phyloP scores from a whole-genome alignment of 2,888 invertebrate species.

The Synergus gifuensis region DNA sequence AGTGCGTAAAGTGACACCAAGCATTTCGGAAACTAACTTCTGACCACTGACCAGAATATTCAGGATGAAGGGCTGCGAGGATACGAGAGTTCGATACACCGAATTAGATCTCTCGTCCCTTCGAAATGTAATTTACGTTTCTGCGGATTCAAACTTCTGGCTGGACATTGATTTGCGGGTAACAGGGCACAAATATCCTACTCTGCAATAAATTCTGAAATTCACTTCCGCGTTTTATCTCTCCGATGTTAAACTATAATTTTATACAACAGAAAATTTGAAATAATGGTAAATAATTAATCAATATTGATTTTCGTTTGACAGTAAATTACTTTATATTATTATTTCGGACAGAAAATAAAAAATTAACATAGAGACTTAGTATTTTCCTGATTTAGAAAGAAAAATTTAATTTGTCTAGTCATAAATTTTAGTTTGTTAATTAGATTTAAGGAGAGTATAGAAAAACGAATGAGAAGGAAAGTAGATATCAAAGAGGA shows the following conservation, averaged over 20 bases:
- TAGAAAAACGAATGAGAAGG: not conserved
- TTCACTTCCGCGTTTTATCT: not conserved
- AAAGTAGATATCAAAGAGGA: not conserved
- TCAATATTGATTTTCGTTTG: too few species aligned
- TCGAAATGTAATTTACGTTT: slow-evolving; percentile 67
- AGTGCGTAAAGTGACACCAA: slow-evolving; percentile 65
- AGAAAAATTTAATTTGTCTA: too few species aligned
- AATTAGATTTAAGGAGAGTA: not conserved
- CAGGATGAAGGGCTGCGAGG: slow-evolving; percentile 45
- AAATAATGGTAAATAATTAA: too few species aligned
- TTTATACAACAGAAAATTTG: too few species aligned
- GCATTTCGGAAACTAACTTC: slow-evolving; percentile 68
- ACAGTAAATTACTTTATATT: too few species aligned
- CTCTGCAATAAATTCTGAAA: slow-evolving; percentile 21
- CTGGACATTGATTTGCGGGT: slow-evolving; percentile 60
- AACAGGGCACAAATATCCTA: slow-evolving; percentile 37
- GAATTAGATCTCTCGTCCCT: slow-evolving; percentile 65
- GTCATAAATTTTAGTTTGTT: not conserved
- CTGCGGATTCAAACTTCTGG: slow-evolving; percentile 49
- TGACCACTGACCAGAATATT: slow-evolving; percentile 56
- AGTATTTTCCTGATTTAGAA: too few species aligned
- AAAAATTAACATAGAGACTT: too few species aligned
- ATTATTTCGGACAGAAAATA: too few species aligned
- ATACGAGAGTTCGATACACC: slow-evolving; percentile 51
- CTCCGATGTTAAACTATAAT: not conserved